Conservation (phyloP, 2,113 vertebrate species). For the Myocastor coypus region DNA sequence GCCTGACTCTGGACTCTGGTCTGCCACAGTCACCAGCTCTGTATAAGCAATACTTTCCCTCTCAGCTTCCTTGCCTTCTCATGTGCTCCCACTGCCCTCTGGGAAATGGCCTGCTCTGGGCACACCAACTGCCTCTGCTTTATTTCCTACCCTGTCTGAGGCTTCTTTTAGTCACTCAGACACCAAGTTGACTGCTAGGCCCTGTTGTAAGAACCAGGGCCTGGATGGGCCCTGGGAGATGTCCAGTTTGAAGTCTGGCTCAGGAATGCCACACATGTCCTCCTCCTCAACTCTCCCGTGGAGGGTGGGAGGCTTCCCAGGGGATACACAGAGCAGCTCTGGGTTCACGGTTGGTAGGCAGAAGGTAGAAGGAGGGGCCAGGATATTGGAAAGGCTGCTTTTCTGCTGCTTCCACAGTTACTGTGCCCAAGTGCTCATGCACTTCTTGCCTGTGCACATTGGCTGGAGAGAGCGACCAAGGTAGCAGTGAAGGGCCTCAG, state of each 20-base stretch:
- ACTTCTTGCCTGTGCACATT: not conserved
- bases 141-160: not conserved
- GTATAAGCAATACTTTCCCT: constrained; percentile 78
- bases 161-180: constrained; percentile 15
- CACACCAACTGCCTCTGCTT: constrained; percentile 33
- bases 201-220: not conserved
- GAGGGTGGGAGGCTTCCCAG: not conserved
- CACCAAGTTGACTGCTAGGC: not conserved
- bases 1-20: constrained; percentile 27
- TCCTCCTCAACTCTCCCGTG: not conserved
- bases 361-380: not conserved
- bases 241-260: constrained; percentile 4
- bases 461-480: not conserved
- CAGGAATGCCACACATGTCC: not conserved
- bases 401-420: not conserved
- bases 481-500: not conserved
- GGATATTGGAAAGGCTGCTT: not conserved
- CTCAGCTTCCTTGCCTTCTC: not conserved
- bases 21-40: constrained; percentile 75
- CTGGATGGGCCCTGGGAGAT: constrained; percentile 5
- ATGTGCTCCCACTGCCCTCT: not conserved
- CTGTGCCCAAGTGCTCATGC: not conserved
- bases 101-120: not conserved
- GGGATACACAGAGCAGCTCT: not conserved
- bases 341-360: not conserved